Conservation (phyloP, 2,113 vertebrate genomes). For the Gopherus evgoodei region DNA sequence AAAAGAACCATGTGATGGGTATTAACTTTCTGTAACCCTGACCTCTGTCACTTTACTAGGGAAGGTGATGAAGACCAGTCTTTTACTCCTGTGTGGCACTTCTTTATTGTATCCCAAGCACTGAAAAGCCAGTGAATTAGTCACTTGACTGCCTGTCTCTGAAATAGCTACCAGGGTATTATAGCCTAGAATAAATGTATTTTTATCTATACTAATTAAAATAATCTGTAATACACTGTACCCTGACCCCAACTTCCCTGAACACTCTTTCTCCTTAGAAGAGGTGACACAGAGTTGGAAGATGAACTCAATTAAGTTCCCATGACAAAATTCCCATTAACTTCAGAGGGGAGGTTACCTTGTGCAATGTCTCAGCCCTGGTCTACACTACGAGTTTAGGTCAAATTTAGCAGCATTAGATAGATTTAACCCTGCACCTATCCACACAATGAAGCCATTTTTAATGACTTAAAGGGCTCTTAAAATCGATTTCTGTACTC, state of each 20-base stretch:
- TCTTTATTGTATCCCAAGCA: neutral
- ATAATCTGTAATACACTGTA: neutral
- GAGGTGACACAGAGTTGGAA: neutral
- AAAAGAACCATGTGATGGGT: neutral
- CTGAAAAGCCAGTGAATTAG: neutral
- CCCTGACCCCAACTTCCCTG: neutral
- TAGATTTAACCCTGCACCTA: no score
- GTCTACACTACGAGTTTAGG: no score
- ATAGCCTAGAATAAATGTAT: neutral
- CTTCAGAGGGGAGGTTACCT: neutral
- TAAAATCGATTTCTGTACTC: no score
- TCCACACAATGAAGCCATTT: no score
- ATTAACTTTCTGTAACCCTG: neutral
- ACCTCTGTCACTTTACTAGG: neutral
- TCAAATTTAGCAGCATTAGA: no score
- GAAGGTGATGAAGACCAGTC: neutral
- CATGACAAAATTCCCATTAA: neutral
- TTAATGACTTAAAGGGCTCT: no score
- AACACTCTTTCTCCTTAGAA: rapidly evolving
- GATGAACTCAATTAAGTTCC: neutral
- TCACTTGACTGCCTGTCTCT: neutral
- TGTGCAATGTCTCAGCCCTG: neutral
- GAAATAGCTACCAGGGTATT: neutral
- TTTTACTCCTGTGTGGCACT: neutral
- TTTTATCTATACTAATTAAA: neutral